Evolutionary conservation across 1,140 invertebrate species (phyloP), one percentile per base, ranked within the genome.

Genomic region (Battus philenor): DNA sequence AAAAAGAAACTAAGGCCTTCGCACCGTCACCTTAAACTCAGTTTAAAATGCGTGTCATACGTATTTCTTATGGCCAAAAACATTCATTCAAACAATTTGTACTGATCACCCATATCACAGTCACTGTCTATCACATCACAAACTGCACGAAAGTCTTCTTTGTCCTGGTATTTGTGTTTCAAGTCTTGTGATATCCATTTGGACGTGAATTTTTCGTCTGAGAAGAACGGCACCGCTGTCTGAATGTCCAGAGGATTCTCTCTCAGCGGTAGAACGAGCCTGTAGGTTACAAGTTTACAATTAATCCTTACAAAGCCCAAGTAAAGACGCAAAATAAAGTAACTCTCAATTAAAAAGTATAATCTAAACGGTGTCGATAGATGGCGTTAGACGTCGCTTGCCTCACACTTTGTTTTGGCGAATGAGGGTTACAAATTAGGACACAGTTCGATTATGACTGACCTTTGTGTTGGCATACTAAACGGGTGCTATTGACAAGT

Each of bases 171-270:
- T 10, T 65, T 69, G 18, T 69, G 52, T 15, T n/a, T 53, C 50
- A 0, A 9, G 5, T 2, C 0, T 0, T 48, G 44, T 0, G 66
- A 30, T 24, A 54, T 64, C 68, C 68, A 78, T 39, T 69, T 65
- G 0, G n/a, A 20, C 9, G 12, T 49, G 26, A 81, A 75, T 10
- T 49, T 18, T 1, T 39, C 15, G 24, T 79, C 74, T 0, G 44
- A 29, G 46, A 73, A 76, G 50, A 73, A 81, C 1, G 77, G 74
- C 10, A 71, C 68, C 1, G 41, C 1, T 0, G 68, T 81, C 38
- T 65, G 55, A 1, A 79, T 65, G 32, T 81, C 77, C 17, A 81
- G 13, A 0, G 44, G 49, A 5, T 72, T 57, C 5, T 56, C 9
- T 12, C 27, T 32, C 4, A 81, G 26, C 0, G 77, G 77, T 24